Percentiles rank a stretch among this genome's conserved stretches.
Evolutionary conservation across 2,888 invertebrate species (phyloP).

Genomic region (Caenorhabditis imperialis): DNA sequence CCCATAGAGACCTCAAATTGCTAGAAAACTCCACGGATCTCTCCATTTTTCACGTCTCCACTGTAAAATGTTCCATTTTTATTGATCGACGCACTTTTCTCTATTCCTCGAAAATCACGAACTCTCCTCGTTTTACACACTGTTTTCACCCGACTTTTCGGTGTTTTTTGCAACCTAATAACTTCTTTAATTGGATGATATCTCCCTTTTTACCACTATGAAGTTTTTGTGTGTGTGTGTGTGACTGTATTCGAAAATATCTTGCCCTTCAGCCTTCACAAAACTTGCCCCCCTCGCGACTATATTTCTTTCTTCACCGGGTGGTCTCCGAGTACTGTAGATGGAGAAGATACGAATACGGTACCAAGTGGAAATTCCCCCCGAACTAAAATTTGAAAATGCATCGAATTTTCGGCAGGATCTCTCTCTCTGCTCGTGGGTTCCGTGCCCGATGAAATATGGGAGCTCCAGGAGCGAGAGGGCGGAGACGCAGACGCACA

Average conservation of each 20-base stretch:
- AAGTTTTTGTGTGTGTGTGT: too few species aligned
- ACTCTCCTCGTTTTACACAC: too few species aligned
- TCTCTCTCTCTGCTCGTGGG: conserved; percentile 4
- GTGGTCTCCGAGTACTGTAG: too few species aligned
- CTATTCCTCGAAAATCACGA: too few species aligned
- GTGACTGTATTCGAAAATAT: too few species aligned
- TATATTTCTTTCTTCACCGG: too few species aligned
- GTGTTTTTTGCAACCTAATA: conserved; percentile 6
- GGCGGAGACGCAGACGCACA: conserved; percentile 6
- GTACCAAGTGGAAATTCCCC: too few species aligned
- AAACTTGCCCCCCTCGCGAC: too few species aligned
- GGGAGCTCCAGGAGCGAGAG: conserved; percentile 11
- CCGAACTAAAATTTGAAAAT: conserved; percentile 11
- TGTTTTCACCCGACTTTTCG: background rate
- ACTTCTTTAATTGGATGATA: too few species aligned
- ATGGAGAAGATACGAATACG: too few species aligned
- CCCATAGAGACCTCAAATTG: background rate
- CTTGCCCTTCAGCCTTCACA: too few species aligned
- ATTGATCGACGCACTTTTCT: background rate
- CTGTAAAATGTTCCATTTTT: conserved; percentile 22
- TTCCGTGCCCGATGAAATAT: conserved; percentile 40
- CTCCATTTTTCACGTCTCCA: background rate
- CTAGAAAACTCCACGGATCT: background rate
- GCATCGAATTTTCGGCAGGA: background rate
- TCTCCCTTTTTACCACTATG: too few species aligned